These are phyloP conservation scores for Cataglyphis albicans DNA, from an alignment of 2,888 invertebrate species.

Conservation along the genomic window DNA sequence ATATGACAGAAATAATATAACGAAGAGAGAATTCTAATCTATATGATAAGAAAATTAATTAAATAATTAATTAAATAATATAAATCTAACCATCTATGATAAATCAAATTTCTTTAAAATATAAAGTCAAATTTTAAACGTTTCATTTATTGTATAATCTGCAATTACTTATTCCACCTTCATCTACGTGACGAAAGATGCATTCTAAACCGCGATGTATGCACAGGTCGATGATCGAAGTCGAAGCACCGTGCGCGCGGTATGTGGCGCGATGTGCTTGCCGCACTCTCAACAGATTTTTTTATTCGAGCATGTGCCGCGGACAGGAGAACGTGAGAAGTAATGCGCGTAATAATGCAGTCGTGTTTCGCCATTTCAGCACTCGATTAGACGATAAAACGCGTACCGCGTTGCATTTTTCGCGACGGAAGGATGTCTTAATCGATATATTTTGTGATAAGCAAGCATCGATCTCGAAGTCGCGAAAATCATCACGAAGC, in stretches of 20 bases:
- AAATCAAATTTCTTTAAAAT: neutral
- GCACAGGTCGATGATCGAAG: slow-evolving; percentile 25
- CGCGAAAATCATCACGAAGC: neutral
- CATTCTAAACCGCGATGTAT: slow-evolving; percentile 7
- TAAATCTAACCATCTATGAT: neutral
- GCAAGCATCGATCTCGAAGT: neutral
- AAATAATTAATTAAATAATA: neutral
- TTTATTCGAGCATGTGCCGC: neutral
- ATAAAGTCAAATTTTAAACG: neutral
- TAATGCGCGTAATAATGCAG: neutral
- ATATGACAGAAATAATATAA: neutral
- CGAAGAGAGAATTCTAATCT: neutral
- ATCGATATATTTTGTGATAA: neutral
- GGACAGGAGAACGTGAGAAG: neutral
- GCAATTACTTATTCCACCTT: neutral
- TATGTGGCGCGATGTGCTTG: neutral
- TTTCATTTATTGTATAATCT: neutral
- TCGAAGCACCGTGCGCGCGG: neutral
- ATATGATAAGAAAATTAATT: neutral
- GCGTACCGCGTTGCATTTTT: neutral
- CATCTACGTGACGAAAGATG: slow-evolving; percentile 11
- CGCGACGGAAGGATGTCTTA: neutral
- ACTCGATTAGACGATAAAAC: neutral
- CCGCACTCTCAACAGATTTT: neutral
- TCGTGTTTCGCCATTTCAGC: neutral